These are phyloP conservation scores for Vespertilio murinus DNA, from an alignment of 2,797 vertebrate species.

Conservation along the genomic window DNA sequence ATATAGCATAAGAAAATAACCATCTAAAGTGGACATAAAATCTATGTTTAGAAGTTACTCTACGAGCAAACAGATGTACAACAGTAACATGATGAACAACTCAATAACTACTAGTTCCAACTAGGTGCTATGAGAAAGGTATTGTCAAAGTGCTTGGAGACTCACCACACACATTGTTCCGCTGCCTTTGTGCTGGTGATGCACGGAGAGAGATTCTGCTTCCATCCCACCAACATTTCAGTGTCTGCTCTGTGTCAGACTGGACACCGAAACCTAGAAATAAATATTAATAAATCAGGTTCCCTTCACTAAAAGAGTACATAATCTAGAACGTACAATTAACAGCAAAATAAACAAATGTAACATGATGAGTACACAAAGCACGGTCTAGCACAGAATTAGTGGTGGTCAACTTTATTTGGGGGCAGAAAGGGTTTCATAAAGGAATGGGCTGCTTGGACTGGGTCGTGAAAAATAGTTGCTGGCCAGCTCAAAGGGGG, in stretches of 20 bases:
- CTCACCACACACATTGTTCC: neutral
- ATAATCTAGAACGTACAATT: neutral
- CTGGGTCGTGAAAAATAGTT: conserved; percentile 3
- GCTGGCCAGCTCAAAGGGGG: neutral
- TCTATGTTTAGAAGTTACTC: conserved; percentile 13
- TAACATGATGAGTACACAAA: neutral
- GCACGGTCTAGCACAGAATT: neutral
- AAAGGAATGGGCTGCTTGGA: neutral
- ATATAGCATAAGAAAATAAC: neutral
- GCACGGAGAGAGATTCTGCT: neutral
- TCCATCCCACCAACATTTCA: neutral
- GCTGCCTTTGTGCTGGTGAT: neutral
- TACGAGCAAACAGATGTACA: neutral
- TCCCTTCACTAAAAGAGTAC: neutral
- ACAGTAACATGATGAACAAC: neutral
- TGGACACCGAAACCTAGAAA: neutral
- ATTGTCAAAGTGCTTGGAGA: neutral
- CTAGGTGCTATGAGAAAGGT: neutral
- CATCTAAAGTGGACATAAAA: neutral
- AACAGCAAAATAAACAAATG: neutral
- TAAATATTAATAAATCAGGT: conserved; percentile 5
- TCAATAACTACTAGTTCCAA: neutral
- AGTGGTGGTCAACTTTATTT: neutral
- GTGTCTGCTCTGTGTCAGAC: neutral
- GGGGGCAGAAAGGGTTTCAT: neutral